Conservation (phyloP, 1,140 invertebrate genomes). For the Drosophila athabasca region DNA sequence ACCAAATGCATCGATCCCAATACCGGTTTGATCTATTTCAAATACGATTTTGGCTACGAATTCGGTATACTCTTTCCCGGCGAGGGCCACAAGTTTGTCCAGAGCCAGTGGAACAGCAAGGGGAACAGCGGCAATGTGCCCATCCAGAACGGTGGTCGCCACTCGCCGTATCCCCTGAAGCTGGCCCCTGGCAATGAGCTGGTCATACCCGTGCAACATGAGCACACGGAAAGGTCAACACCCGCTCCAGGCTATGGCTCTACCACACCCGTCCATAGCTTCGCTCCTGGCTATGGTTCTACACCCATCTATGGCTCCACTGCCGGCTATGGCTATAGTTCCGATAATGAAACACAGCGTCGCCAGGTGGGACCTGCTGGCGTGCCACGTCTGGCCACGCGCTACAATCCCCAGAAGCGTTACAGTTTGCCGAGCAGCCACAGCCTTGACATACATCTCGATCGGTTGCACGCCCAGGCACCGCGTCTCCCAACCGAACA, state of each 20-base stretch:
- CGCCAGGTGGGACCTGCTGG: conserved; percentile 85
- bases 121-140: conserved; percentile 83
- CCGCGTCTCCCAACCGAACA: conserved; percentile 70
- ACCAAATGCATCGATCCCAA: conserved; percentile 91
- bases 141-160: conserved; percentile 52
- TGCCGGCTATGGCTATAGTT: conserved; percentile 43
- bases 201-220: conserved; percentile 78
- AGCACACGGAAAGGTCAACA: conserved; percentile 34
- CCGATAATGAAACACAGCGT: conserved; percentile 64
- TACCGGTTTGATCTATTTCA: conserved; percentile 91
- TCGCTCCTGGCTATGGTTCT: too few species aligned
- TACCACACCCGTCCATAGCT: too few species aligned
- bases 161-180: conserved; percentile 72
- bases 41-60: conserved; percentile 93
- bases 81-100: conserved; percentile 85
- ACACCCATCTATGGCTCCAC: too few species aligned
- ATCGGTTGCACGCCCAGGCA: conserved; percentile 74
- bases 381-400: conserved; percentile 66
- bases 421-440: conserved; percentile 83
- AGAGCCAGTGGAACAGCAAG: conserved; percentile 83
- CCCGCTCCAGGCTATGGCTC: too few species aligned
- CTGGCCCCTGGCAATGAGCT: conserved; percentile 69
- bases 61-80: conserved; percentile 90
- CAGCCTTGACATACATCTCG: conserved; percentile 79
- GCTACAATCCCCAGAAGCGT: conserved; percentile 80